Evolutionary conservation across 1,140 invertebrate species (phyloP).

Genomic region (Agraylea sexmaculata): DNA sequence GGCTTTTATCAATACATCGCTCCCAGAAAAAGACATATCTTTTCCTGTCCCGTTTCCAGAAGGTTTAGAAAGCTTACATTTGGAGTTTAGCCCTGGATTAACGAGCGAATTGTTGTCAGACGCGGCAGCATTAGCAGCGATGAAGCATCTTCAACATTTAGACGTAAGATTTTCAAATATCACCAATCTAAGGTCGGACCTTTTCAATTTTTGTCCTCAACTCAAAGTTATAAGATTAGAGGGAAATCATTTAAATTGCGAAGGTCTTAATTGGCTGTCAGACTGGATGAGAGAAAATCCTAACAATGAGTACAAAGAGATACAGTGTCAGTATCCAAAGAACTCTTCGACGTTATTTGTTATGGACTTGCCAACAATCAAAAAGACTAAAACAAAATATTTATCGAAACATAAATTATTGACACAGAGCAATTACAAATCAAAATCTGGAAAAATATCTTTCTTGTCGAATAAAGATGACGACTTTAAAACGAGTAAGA

Average conservation of each 20-base stretch:
- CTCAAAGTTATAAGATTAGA: conserved; percentile 46
- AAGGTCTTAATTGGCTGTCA: conserved; percentile 48
- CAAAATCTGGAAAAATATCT: no score
- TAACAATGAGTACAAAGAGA: conserved; percentile 28
- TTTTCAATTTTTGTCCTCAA: conserved; percentile 57
- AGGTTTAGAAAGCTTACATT: conserved; percentile 55
- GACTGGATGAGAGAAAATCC: conserved; percentile 49
- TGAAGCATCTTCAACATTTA: conserved; percentile 53
- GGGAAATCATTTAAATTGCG: conserved; percentile 54
- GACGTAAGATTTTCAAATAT: conserved; percentile 55
- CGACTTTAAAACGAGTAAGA: no score
- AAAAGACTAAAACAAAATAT: conserved; percentile 1
- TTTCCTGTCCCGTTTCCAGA: conserved; percentile 59
- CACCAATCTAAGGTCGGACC: conserved; percentile 49
- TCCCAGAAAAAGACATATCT: conserved; percentile 46
- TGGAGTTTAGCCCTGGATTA: conserved; percentile 60
- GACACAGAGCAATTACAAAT: no score
- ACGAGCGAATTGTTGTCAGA: conserved; percentile 55
- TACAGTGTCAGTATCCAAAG: conserved; percentile 31
- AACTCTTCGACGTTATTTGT: conserved; percentile 31
- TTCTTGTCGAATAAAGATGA: no score
- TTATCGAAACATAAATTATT: not conserved
- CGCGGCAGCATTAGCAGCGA: conserved; percentile 54
- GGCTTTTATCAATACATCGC: conserved; percentile 49
- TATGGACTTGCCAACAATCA: conserved; percentile 28